These are phyloP conservation scores for Lepetodrilus schrolli DNA, from an alignment of 2,888 invertebrate genomes.

Conservation along the genomic window DNA sequence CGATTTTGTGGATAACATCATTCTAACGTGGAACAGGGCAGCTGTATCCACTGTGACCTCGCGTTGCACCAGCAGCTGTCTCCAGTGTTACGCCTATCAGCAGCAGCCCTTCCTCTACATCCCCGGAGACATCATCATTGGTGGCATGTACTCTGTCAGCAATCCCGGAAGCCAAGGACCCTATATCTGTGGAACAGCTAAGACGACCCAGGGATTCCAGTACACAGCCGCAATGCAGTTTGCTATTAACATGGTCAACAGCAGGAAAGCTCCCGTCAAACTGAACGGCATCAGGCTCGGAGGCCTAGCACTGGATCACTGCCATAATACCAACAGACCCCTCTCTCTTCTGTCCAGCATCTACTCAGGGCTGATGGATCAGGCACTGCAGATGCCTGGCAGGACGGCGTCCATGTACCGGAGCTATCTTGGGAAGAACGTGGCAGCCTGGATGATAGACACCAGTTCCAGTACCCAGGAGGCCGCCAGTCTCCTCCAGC, in stretches of 20 bases:
- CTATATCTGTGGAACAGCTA: constrained; percentile 54
- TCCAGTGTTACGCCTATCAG: constrained; percentile 60
- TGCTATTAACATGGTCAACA: constrained; percentile 59
- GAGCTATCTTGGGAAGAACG: constrained; percentile 32
- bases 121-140: constrained; percentile 60
- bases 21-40: constrained; percentile 33
- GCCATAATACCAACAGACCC: constrained; percentile 54
- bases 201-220: constrained; percentile 58
- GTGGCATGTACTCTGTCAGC: constrained; percentile 59
- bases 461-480: constrained; percentile 53
- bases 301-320: constrained; percentile 64
- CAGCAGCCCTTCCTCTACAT: constrained; percentile 46
- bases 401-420: constrained; percentile 11
- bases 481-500: constrained; percentile 65
- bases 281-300: constrained; percentile 55
- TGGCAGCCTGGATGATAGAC: constrained; percentile 64
- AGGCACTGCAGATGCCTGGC: background rate
- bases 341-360: constrained; percentile 57
- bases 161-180: constrained; percentile 46
- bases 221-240: constrained; percentile 57
- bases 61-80: constrained; percentile 52
- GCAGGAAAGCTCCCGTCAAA: constrained; percentile 39
- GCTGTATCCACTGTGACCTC: constrained; percentile 23
- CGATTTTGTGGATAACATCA: constrained; percentile 17
- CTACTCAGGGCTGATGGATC: constrained; percentile 54